phyloP scores from a whole-genome alignment of 2,797 vertebrate species.

The Phrynocephalus vlangalii region DNA sequence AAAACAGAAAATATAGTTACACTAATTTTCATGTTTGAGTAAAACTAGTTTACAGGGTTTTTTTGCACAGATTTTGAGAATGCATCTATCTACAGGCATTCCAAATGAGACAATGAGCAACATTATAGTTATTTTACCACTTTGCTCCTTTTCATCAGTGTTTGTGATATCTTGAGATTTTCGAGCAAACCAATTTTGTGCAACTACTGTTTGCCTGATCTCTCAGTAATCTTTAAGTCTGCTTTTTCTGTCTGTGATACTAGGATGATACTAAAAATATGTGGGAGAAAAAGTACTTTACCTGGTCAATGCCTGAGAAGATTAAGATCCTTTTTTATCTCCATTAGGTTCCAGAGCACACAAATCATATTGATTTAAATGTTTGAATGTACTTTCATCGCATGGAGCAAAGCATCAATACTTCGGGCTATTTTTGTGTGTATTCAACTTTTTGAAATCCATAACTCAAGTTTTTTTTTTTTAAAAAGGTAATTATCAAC shows the following conservation, averaged over 20 bases:
- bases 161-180: slow-evolving; percentile 21
- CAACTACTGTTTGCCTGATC: slow-evolving; percentile 24
- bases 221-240: background rate
- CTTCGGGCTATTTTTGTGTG: background rate
- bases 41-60: slow-evolving; percentile 8
- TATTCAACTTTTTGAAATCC: no score
- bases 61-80: slow-evolving; percentile 13
- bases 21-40: slow-evolving; percentile 3
- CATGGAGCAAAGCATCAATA: background rate
- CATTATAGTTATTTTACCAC: background rate
- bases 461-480: no score
- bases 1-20: slow-evolving; percentile 25
- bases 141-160: slow-evolving; percentile 9
- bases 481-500: no score
- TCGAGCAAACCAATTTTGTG: slow-evolving; percentile 23
- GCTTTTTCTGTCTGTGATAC: background rate
- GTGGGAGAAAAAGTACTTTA: background rate
- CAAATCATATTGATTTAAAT: slow-evolving; percentile 1
- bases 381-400: background rate
- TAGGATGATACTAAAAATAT: background rate
- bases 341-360: background rate
- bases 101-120: background rate
- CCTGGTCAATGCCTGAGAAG: background rate
- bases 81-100: slow-evolving; percentile 16
- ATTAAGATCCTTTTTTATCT: background rate